Evolutionary conservation across 2,113 vertebrate species (phyloP).

Genomic region (Macaca nemestrina): DNA sequence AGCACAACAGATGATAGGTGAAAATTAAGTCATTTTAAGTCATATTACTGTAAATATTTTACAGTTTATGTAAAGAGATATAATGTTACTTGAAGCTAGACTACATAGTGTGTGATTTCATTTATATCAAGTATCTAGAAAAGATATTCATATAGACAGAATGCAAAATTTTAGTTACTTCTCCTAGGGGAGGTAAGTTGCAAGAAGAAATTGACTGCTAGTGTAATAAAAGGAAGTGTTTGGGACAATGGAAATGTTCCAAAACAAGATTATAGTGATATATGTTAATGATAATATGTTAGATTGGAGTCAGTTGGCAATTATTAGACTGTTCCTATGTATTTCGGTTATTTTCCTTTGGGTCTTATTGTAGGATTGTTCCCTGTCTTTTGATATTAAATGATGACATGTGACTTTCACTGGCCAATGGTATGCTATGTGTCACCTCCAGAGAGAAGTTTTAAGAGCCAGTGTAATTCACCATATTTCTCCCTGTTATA

Average conservation of each 20-base stretch:
- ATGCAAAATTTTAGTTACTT: neutral
- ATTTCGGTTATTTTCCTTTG: neutral
- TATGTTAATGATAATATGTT: neutral
- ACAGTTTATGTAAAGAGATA: neutral
- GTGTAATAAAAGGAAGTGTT: neutral
- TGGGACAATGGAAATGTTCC: neutral
- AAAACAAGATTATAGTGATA: neutral
- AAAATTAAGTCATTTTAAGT: neutral
- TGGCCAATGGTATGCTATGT: neutral
- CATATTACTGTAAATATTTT: neutral
- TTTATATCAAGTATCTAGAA: neutral
- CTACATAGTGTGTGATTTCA: neutral
- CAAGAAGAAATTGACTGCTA: neutral
- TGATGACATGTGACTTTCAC: neutral
- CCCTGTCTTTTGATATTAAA: neutral
- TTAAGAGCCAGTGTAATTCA: neutral
- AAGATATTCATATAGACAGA: neutral
- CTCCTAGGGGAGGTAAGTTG: rapidly evolving
- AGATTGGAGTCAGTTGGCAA: neutral
- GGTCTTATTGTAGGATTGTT: neutral
- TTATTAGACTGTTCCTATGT: neutral
- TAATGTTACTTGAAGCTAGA: neutral
- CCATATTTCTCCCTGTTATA: neutral
- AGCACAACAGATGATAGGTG: neutral
- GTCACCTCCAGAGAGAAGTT: neutral